These are phyloP conservation scores for Micromussa lordhowensis DNA, from an alignment of 92 coral and sea anemone genomes.

Conservation along the genomic window DNA sequence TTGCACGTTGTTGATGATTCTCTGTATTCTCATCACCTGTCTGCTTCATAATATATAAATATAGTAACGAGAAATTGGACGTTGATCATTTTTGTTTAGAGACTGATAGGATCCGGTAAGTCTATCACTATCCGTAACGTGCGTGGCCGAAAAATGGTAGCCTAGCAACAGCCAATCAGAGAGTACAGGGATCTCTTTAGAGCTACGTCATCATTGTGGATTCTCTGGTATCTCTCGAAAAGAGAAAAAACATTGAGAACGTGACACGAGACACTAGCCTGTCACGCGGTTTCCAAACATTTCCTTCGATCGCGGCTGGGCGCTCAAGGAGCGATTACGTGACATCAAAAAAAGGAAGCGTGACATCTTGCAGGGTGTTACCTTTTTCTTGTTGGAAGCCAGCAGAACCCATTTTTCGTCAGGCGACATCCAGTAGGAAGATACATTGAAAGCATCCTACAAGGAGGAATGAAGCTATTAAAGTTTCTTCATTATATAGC, in stretches of 20 bases:
- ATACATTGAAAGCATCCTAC: constrained; percentile 19
- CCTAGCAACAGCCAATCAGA: background rate
- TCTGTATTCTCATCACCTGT: background rate
- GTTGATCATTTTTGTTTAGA: background rate
- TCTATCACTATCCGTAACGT: background rate
- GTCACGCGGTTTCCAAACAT: background rate
- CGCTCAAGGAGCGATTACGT: background rate
- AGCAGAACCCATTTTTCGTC: constrained; percentile 70
- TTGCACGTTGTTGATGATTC: background rate
- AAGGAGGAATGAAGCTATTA: background rate
- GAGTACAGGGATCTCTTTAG: background rate
- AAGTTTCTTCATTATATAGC: background rate
- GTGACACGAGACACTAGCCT: background rate
- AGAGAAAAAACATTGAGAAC: background rate
- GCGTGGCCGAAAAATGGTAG: background rate
- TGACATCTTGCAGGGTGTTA: background rate
- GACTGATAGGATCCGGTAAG: background rate
- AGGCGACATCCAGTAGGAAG: constrained; percentile 60
- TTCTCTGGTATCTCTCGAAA: background rate
- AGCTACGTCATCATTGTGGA: background rate
- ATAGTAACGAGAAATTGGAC: background rate
- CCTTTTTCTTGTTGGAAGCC: constrained; percentile 59
- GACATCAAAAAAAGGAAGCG: background rate
- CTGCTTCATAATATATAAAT: background rate
- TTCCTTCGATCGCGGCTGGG: no score